Conservation (phyloP, 2,888 invertebrate species). For the Leptinotarsa juncta region DNA sequence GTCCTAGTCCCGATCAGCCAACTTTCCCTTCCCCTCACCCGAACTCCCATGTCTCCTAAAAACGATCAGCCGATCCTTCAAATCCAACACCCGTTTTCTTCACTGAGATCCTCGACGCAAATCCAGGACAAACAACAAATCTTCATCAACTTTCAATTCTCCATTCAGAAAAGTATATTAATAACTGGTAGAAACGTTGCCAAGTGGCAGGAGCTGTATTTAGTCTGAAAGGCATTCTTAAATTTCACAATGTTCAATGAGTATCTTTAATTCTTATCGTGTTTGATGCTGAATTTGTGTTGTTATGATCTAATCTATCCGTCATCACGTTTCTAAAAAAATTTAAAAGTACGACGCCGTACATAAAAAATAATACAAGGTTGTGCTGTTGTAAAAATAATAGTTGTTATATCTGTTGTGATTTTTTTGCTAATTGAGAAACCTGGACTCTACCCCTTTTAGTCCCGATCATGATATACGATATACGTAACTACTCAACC, state of each 20-base stretch:
- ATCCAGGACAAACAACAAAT: constrained; percentile 2
- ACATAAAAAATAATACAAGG: constrained; percentile 65
- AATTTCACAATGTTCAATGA: no score
- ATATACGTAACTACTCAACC: constrained; percentile 67
- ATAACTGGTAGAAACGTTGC: background rate
- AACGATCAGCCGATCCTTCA: constrained; percentile 49
- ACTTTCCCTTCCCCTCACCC: constrained; percentile 40
- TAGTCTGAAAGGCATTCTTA: background rate
- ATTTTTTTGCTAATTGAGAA: constrained; percentile 65
- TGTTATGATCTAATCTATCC: constrained; percentile 33
- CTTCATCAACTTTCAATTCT: background rate
- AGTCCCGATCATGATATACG: constrained; percentile 58
- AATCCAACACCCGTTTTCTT: constrained; percentile 29
- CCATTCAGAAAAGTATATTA: background rate
- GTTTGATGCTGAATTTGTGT: background rate
- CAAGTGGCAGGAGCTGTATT: background rate
- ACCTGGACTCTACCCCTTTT: constrained; percentile 52
- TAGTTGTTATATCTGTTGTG: constrained; percentile 68
- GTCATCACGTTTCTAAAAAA: constrained; percentile 56
- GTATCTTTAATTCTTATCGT: no score
- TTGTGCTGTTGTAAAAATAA: constrained; percentile 68
- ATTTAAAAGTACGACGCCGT: constrained; percentile 60
- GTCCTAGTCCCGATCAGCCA: constrained; percentile 67
- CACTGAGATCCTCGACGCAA: constrained; percentile 23
- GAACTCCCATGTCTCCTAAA: constrained; percentile 26